Evolutionary conservation across 2,888 invertebrate species (phyloP), one percentile per base, ranked within the genome.

Genomic region (Plemyria rubiginata): DNA sequence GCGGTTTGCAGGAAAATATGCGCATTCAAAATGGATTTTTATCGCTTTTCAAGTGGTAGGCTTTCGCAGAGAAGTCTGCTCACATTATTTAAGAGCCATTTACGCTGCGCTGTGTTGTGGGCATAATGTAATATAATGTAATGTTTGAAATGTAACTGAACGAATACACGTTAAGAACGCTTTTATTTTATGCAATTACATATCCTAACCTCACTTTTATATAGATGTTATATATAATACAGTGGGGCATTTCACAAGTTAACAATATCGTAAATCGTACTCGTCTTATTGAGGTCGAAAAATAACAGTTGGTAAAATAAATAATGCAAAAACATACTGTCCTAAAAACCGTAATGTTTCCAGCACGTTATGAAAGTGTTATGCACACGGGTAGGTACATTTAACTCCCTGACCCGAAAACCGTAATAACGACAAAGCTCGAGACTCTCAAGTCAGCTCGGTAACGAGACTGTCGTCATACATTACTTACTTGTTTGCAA

Each of bases 1-100:
- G 70, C 76, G 77, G 82, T 81, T 86, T 79, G 85, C 79, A 78
- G 85, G 82, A 84, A 88, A 90, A 90, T 90, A 90, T 90, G 90
- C 90, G 87, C 90, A 90, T 90, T 89, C 86, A 81, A 82, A 89
- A 87, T 84, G 86, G 84, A 81, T 86, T 88, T 88, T 90, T 89
- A 88, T 85, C 84, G 85, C 88, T 88, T 88, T 86, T 84, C 84
- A 89, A 91, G 88, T 87, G 88, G 79, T 78, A 78, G 81, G 84
- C 81, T 86, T 84, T 82, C 81, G 78, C 80, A 74, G 78, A 76
- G 79, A 79, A 71, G 71, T 72, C 74, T 67, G 72, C 71, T 75
- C 70, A 62, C 71, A 75, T 79, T 75, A 74, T 76, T 75, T 77
- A 75, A 75, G 72, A 68, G 74, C 70, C 68, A 73, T 76, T 75